phyloP scores from a whole-genome alignment of 2,888 invertebrate species.

The Encarsia formosa region DNA sequence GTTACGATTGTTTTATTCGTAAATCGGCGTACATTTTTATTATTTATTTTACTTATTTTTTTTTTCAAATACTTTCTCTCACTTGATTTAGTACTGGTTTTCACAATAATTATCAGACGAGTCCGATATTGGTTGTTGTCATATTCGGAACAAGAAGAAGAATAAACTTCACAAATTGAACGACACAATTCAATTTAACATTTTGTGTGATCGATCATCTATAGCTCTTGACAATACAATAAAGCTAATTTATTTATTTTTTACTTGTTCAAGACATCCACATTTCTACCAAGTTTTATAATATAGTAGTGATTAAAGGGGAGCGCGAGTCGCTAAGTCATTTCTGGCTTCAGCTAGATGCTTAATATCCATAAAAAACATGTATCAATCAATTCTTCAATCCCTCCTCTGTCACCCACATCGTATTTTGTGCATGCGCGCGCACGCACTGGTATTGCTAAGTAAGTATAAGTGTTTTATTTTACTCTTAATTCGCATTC shows the following conservation, averaged over 20 bases:
- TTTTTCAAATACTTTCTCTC: constrained; percentile 20
- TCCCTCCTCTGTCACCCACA: constrained; percentile 50
- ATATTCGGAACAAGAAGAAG: constrained; percentile 51
- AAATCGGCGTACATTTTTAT: constrained; percentile 43
- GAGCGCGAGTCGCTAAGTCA: constrained; percentile 51
- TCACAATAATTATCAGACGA: constrained; percentile 43
- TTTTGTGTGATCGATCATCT: constrained; percentile 25
- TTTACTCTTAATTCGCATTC: constrained; percentile 41
- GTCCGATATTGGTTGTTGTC: constrained; percentile 51
- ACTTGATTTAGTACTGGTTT: constrained; percentile 29
- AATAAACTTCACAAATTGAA: constrained; percentile 35
- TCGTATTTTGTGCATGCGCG: too few relatives aligned
- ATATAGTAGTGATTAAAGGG: constrained; percentile 52
- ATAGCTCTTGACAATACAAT: constrained; percentile 51
- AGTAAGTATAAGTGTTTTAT: too few relatives aligned
- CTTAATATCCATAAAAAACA: constrained; percentile 52
- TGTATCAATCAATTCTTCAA: constrained; percentile 50
- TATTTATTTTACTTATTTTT: too few relatives aligned
- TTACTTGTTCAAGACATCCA: constrained; percentile 52
- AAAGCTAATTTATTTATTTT: constrained; percentile 52
- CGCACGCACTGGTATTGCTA: constrained; percentile 52
- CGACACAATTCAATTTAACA: constrained; percentile 23
- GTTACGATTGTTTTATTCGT: constrained; percentile 41
- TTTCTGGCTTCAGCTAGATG: constrained; percentile 52
- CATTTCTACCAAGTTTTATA: constrained; percentile 52